Evolutionary conservation across 2,797 vertebrate genomes (phyloP), one percentile per base, ranked within the genome.

Genomic region (Lateolabrax maculatus): DNA sequence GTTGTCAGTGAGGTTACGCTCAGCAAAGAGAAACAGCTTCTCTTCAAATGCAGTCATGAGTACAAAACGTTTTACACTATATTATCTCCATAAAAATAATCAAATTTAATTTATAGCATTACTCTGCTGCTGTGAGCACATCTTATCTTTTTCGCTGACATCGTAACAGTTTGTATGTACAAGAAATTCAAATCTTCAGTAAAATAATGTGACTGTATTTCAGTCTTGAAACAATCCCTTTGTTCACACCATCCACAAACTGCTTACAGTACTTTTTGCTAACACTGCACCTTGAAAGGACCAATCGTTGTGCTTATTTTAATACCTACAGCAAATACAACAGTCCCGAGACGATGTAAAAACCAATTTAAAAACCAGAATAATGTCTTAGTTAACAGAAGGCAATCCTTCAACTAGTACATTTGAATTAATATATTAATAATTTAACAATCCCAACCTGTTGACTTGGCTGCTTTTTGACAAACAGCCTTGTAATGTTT

Each of bases 31-130:
- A 87, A 63, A 51, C 77, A 43, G 71, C 31, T 67, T 76, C 84
- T 88, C 80, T 83, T 86, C 44, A 78, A 91, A 94, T 90, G 74
- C 92, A 93, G 74, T 72, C 73, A 90, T 78, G 64, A 82, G 90
- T 90, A 92, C 68, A 93, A 94, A 91, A 91, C n/a, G 37, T 89
- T 93, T 93, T 84, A 92, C 87, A 90, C 88, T 92, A 92, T 92
- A 94, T 90, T 90, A 89, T 86, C 82, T 91, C 51, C 87, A 89
- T 89, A 94, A 94, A 92, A 93, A 92, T 93, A 93, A 94, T 81
- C 81, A 58, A 85, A 86, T 90, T 93, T 91, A 91, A 93, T 86
- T 94, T 91, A 93, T 82, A 94, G 86, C 85, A 91, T 88, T 89
- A 83, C 78, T 90, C 72, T 82, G 83, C 84, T 79, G 85, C 75